phyloP scores from a whole-genome alignment of 2,113 vertebrate species.

The Stigmatopora nigra region DNA sequence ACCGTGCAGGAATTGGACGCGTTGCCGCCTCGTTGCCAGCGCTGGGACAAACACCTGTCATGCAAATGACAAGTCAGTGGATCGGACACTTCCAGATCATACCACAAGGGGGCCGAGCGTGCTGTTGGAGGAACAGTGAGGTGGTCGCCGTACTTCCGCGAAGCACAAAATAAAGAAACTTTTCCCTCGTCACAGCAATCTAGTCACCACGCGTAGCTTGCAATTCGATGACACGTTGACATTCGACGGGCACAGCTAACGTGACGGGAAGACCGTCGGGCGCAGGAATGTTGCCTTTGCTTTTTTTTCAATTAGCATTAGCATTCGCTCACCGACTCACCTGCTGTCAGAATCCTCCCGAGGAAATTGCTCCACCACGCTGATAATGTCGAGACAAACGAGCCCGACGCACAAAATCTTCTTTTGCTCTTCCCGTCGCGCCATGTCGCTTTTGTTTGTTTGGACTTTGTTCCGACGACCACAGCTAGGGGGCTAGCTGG shows the following conservation, averaged over 20 bases:
- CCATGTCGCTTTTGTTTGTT: conserved; percentile 28
- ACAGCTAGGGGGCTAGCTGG: too few relatives aligned
- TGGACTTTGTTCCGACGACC: background rate
- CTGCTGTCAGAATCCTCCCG: conserved; percentile 57
- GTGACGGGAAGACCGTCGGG: too few relatives aligned
- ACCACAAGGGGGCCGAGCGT: too few relatives aligned
- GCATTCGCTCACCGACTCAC: conserved; percentile 35
- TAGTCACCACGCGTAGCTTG: too few relatives aligned
- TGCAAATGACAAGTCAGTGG: too few relatives aligned
- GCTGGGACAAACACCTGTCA: conserved; percentile 54
- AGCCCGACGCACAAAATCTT: conserved; percentile 54
- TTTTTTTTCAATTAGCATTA: conserved; percentile 5
- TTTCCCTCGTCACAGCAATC: too few relatives aligned
- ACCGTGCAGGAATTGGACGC: conserved; percentile 59
- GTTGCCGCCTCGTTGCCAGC: conserved; percentile 59
- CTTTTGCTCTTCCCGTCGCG: conserved; percentile 1
- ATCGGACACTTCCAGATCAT: too few relatives aligned
- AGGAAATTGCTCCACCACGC: conserved; percentile 54
- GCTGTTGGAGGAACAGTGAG: too few relatives aligned
- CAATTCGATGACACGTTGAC: too few relatives aligned
- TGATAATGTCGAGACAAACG: conserved; percentile 61
- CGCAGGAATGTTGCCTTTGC: background rate
- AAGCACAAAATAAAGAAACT: too few relatives aligned
- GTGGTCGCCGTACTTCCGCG: too few relatives aligned
- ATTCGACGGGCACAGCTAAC: too few relatives aligned